Evolutionary conservation across 2,797 vertebrate genomes (phyloP).

Genomic region (Sitta carolinensis): DNA sequence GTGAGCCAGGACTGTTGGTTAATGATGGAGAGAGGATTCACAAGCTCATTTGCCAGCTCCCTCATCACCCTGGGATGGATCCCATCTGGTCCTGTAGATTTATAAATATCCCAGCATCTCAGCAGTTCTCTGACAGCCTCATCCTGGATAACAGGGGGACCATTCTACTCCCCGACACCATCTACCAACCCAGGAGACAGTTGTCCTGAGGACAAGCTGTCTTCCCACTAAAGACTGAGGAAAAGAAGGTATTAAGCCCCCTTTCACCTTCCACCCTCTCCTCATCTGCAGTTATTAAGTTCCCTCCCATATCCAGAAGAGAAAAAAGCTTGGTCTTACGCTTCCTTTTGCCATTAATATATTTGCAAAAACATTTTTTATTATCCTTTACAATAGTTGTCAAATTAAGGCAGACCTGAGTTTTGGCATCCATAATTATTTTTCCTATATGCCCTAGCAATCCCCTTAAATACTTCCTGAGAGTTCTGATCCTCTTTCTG

Average conservation of each 20-base stretch:
- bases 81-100: neutral
- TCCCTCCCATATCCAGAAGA: neutral
- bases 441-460: neutral
- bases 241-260: neutral
- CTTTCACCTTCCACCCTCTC: neutral
- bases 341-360: neutral
- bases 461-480: neutral
- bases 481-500: no score
- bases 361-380: neutral
- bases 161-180: neutral
- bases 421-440: neutral
- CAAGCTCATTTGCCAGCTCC: neutral
- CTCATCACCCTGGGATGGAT: neutral
- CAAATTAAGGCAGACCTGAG: neutral
- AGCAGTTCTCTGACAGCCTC: neutral
- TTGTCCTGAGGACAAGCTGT: neutral
- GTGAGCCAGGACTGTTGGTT: no score
- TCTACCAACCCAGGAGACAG: no score
- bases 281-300: neutral
- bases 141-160: neutral
- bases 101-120: neutral
- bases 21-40: accelerated
- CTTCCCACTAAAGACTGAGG: neutral
- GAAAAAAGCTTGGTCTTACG: neutral
- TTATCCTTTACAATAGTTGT: neutral